Base-by-base conservation (phyloP, 2,113 vertebrate species). In the Mohoua ochrocephala region DNA sequence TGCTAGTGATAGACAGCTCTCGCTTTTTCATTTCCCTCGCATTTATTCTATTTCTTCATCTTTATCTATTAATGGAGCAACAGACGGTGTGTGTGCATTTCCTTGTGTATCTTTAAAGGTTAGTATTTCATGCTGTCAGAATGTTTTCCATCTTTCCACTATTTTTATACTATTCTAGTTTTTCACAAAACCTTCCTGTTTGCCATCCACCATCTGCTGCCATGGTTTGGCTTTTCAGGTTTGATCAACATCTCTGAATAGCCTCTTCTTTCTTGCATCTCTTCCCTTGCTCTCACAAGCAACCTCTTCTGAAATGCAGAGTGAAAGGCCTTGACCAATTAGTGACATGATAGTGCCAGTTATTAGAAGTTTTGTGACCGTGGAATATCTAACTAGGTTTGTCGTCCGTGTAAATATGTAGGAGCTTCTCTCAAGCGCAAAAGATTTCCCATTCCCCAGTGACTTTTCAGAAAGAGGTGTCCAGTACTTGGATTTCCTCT, bases 11-110 rank as follows among this genome's bases (percentile, higher is more conserved):
- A 53, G 83, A 92, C 90, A 65, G 74, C 45, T 78, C 57, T 44
- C 60, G 37, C 68, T 87, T 84, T 75, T 30, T 77, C 12, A 54
- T 89, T 95, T 94, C 56, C 56, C 22, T 73, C 88, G 24, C 42
- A 27, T 93, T 96, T 93, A 84, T 68, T 86, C 76, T 80, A 9
- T 87, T 95, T 87, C 81, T 94, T 89, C 82, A 73, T 96, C 94
- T 95, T 95, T 89, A 85, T 81, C 84, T 86, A 41, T 95, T 92
- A 95, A 80, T 74, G 50, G 65, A 96, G 52, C 57, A 85, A 44
- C 71, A 85, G 76, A 80, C 30, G 23, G 59, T 80, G 35, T 89
- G 73, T 52, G 77, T 74, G 31, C 31, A 76, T 94, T 78, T 88
- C 35, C 47, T 76, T 67, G 26, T 47, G 4, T 63, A 24, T 80